phyloP scores from a whole-genome alignment of 2,797 vertebrate genomes.

The Pipistrellus kuhlii region DNA sequence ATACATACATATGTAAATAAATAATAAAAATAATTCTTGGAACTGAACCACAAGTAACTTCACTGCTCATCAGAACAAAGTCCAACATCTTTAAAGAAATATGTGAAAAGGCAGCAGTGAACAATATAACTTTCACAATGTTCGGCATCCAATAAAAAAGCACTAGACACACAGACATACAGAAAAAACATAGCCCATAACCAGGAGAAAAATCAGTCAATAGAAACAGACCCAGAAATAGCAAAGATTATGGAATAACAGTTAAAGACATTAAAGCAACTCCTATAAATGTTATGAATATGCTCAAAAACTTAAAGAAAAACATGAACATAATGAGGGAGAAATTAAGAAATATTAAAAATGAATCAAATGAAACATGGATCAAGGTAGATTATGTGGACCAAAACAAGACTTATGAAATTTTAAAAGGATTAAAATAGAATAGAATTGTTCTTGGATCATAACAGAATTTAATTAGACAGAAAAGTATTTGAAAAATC shows the following conservation, averaged over 20 bases:
- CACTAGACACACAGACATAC: background rate
- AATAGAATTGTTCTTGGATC: background rate
- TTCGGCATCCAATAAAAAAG: background rate
- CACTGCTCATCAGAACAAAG: slow-evolving; percentile 9
- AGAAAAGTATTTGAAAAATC: slow-evolving; percentile 52
- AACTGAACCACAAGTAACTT: background rate
- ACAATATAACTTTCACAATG: slow-evolving; percentile 5
- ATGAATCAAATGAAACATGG: background rate
- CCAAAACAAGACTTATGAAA: slow-evolving; percentile 43
- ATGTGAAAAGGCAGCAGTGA: slow-evolving; percentile 44
- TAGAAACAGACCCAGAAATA: slow-evolving; percentile 38
- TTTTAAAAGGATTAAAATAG: slow-evolving; percentile 43
- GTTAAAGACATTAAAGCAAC: background rate
- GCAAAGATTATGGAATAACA: background rate
- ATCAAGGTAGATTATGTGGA: background rate
- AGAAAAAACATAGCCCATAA: slow-evolving; percentile 4
- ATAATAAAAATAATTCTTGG: background rate
- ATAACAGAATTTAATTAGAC: slow-evolving; percentile 47
- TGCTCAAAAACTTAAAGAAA: slow-evolving; percentile 35
- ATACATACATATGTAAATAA: too few relatives aligned
- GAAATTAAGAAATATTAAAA: background rate
- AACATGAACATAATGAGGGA: background rate
- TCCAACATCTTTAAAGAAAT: slow-evolving; percentile 29
- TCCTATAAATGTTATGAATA: background rate
- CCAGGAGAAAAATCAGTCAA: slow-evolving; percentile 48